These are phyloP conservation scores for Drosophila stalkeri DNA, from an alignment of 2,888 invertebrate species.

Conservation along the genomic window DNA sequence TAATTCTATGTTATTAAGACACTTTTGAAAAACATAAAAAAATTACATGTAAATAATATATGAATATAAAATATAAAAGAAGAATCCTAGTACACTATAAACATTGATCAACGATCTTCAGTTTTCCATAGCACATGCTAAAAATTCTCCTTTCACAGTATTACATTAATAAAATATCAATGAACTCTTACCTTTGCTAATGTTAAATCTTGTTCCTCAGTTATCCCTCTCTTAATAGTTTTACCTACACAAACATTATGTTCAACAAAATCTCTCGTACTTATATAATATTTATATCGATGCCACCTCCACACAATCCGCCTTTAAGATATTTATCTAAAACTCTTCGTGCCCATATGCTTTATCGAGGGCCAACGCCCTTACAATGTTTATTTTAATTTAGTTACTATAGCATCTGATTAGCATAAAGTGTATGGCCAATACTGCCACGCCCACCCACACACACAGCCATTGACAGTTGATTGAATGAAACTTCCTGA, in stretches of 20 bases:
- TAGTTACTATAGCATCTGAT: conserved; percentile 35
- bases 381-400: conserved; percentile 2
- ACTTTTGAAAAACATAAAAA: neutral
- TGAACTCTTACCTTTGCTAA: neutral
- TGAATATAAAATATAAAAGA: neutral
- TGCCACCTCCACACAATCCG: neutral
- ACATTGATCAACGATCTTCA: no score
- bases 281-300: neutral
- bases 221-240: neutral
- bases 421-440: conserved; percentile 12
- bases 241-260: no score
- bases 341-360: neutral
- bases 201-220: neutral
- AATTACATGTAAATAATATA: neutral
- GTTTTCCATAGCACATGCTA: no score
- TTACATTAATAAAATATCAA: neutral
- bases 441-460: conserved; percentile 22
- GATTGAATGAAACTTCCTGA: conserved; percentile 50
- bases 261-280: neutral
- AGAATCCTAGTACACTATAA: no score
- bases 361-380: neutral
- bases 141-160: neutral
- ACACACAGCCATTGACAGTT: conserved; percentile 11
- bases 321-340: neutral
- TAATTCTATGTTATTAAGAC: neutral